phyloP scores from a whole-genome alignment of 1,140 invertebrate genomes.

The Thaumatotibia leucotreta region DNA sequence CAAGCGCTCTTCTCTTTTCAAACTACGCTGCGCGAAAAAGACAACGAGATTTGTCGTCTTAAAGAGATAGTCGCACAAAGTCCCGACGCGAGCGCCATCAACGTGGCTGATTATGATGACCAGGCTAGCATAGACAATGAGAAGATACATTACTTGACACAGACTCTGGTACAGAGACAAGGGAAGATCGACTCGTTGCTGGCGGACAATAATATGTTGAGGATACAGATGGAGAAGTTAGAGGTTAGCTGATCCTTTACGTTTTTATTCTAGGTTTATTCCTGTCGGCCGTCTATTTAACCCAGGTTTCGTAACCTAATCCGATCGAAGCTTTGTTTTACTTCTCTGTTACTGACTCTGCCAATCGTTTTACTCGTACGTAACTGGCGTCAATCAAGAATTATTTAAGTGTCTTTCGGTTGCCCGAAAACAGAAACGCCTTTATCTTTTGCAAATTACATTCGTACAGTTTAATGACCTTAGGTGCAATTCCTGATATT shows the following conservation, averaged over 20 bases:
- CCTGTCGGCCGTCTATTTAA: no score
- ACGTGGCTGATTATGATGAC: slow-evolving; percentile 18
- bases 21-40: slow-evolving; percentile 43
- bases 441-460: no score
- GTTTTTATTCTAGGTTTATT: no score
- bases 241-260: slow-evolving; percentile 75
- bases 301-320: no score
- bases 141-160: slow-evolving; percentile 78
- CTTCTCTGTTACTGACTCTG: no score
- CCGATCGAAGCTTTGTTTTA: no score
- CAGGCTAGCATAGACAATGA: slow-evolving; percentile 45
- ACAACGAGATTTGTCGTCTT: slow-evolving; percentile 44
- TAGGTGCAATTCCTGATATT: no score
- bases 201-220: slow-evolving; percentile 88
- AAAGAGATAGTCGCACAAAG: slow-evolving; percentile 31
- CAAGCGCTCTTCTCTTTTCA: slow-evolving; percentile 51
- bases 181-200: slow-evolving; percentile 85
- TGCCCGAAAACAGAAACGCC: no score
- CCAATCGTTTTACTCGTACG: no score
- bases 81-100: slow-evolving; percentile 40
- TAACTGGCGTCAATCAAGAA: no score
- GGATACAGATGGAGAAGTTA: slow-evolving; percentile 86
- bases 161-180: slow-evolving; percentile 89
- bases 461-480: no score
- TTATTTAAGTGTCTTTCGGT: no score